Percentiles rank a stretch among this genome's conserved stretches.
phyloP scores from a whole-genome alignment of 2,797 vertebrate genomes.

The Coreius guichenoti region DNA sequence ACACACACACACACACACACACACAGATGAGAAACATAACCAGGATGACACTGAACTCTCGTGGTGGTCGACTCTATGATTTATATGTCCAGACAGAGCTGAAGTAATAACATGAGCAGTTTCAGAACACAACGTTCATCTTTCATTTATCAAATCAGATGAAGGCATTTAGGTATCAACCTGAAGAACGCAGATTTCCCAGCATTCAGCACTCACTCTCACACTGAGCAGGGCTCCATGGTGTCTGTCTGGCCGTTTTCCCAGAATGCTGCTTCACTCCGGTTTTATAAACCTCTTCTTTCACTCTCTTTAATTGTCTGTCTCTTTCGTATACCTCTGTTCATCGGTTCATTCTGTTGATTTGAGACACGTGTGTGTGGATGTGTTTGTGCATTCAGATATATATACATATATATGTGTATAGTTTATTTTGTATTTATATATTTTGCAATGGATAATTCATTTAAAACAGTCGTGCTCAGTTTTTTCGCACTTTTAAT shows the following conservation, averaged over 20 bases:
- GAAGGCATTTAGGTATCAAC: constrained; percentile 13
- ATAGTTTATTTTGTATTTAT: background rate
- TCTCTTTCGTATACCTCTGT: background rate
- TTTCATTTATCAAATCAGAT: constrained; percentile 22
- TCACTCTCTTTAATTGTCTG: constrained; percentile 22
- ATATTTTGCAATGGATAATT: background rate
- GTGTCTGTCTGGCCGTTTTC: constrained; percentile 29
- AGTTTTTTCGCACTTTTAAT: background rate
- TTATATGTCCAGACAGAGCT: background rate
- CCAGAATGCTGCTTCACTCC: constrained; percentile 59
- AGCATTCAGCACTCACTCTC: background rate
- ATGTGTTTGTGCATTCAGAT: background rate
- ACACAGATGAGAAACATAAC: constrained; percentile 4
- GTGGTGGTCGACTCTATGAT: background rate
- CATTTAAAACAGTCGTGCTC: background rate
- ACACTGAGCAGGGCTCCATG: constrained; percentile 8
- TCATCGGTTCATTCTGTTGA: background rate
- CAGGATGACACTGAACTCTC: background rate
- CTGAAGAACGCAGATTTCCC: constrained; percentile 6
- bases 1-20: constrained; percentile 14
- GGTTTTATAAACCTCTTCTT: constrained; percentile 46
- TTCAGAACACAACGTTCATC: background rate
- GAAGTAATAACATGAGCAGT: background rate
- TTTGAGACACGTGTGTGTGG: background rate
- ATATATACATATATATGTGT: background rate